Conservation (phyloP, 2,113 vertebrate species). For the Python bivittatus region DNA sequence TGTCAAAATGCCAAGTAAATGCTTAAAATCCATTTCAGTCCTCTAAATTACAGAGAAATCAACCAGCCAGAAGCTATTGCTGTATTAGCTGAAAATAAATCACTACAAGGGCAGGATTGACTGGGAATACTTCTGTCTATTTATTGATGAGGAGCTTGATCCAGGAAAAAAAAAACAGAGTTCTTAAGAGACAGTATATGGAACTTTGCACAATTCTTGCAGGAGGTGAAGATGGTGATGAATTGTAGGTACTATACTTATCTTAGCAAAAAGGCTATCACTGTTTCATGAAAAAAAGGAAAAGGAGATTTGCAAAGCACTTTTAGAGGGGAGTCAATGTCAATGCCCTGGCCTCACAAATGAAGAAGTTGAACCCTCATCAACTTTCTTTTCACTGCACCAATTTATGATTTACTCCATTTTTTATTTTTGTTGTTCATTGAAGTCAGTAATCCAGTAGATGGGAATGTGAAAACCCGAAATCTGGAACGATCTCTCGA, state of each 20-base stretch:
- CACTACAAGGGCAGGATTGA: neutral
- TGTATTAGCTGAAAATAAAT: constrained; percentile 43
- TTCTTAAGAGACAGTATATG: neutral
- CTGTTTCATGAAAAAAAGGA: neutral
- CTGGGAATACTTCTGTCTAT: neutral
- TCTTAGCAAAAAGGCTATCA: neutral
- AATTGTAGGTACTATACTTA: neutral
- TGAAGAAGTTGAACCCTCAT: neutral
- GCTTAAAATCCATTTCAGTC: constrained; percentile 22
- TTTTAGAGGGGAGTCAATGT: neutral
- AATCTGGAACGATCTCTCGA: neutral
- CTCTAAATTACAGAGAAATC: constrained; percentile 3
- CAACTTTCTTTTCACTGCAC: neutral
- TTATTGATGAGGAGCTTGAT: constrained; percentile 15
- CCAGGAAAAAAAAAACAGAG: neutral
- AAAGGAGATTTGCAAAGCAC: neutral
- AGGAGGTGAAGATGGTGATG: neutral
- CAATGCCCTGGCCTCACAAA: neutral
- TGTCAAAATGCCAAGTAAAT: constrained; percentile 44
- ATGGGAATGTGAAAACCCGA: neutral
- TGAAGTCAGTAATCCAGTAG: neutral
- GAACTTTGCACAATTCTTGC: neutral
- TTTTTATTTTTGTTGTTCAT: neutral
- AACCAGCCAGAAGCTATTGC: constrained; percentile 26
- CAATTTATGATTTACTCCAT: neutral